Percentiles rank a stretch among this genome's conserved stretches.
Evolutionary conservation across 2,797 vertebrate species (phyloP).

Genomic region (Propithecus perrieri): DNA sequence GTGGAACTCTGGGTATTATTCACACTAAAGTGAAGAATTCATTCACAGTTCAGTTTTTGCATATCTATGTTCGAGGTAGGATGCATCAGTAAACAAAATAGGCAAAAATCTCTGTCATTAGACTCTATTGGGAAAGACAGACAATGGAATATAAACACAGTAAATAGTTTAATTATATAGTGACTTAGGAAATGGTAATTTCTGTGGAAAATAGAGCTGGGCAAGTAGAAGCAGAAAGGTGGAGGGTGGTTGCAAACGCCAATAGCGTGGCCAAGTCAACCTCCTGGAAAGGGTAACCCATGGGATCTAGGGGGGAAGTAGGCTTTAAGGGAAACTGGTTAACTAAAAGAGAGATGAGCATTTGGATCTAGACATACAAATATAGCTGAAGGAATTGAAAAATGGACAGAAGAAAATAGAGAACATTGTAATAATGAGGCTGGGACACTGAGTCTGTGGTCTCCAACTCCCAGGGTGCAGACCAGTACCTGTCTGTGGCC

Average conservation of each 20-base stretch:
- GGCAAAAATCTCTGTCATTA: not conserved
- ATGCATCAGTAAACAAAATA: not conserved
- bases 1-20: too few relatives aligned
- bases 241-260: not conserved
- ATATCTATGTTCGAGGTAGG: not conserved
- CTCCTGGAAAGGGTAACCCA: not conserved
- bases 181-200: not conserved
- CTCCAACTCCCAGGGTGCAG: too few relatives aligned
- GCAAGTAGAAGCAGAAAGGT: not conserved
- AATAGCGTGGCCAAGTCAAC: accelerated
- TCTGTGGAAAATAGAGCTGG: not conserved
- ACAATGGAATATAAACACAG: not conserved
- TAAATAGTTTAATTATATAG: not conserved
- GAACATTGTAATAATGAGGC: not conserved
- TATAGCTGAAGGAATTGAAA: not conserved
- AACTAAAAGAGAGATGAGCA: not conserved
- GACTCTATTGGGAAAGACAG: not conserved
- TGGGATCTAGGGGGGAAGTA: not conserved
- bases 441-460: not conserved
- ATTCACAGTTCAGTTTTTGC: not conserved
- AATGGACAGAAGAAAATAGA: not conserved
- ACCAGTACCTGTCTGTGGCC: too few relatives aligned
- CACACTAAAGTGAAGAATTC: not conserved
- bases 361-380: not conserved
- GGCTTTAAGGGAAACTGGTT: not conserved